Evolutionary conservation across 2,113 vertebrate species (phyloP).

Genomic region (Zosterops pallidus): DNA sequence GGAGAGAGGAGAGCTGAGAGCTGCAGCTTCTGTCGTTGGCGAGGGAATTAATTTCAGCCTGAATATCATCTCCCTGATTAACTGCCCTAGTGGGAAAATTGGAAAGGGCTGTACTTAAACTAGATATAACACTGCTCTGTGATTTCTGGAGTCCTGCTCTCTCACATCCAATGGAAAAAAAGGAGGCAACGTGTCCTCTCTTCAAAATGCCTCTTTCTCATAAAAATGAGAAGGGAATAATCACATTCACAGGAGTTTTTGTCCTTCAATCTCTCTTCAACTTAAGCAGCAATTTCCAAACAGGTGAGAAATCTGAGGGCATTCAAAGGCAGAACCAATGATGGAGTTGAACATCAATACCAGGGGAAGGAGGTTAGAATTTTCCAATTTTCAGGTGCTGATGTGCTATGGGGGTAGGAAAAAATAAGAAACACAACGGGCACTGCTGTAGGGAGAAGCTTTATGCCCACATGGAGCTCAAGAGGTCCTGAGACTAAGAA

Average conservation of each 20-base stretch:
- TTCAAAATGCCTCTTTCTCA: background rate
- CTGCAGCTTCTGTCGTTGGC: background rate
- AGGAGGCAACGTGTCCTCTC: background rate
- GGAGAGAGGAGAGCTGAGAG: background rate
- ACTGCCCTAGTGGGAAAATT: background rate
- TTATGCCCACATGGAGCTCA: background rate
- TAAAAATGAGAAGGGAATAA: background rate
- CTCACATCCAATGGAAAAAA: background rate
- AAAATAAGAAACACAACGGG: background rate
- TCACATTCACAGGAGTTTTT: background rate
- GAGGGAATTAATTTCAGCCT: conserved; percentile 38
- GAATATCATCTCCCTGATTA: conserved; percentile 28
- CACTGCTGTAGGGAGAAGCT: rapidly evolving
- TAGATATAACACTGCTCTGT: background rate
- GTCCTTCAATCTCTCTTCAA: background rate
- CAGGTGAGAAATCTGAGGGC: background rate
- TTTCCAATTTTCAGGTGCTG: background rate
- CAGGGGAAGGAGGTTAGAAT: background rate
- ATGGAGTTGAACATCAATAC: background rate
- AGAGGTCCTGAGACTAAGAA: background rate
- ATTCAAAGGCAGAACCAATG: background rate
- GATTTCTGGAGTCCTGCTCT: background rate
- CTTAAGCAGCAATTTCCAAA: background rate
- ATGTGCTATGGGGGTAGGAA: rapidly evolving
- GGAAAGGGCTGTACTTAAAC: background rate